These are phyloP conservation scores for Saguinus imperator DNA, from an alignment of 2,113 vertebrate genomes.

Conservation along the genomic window DNA sequence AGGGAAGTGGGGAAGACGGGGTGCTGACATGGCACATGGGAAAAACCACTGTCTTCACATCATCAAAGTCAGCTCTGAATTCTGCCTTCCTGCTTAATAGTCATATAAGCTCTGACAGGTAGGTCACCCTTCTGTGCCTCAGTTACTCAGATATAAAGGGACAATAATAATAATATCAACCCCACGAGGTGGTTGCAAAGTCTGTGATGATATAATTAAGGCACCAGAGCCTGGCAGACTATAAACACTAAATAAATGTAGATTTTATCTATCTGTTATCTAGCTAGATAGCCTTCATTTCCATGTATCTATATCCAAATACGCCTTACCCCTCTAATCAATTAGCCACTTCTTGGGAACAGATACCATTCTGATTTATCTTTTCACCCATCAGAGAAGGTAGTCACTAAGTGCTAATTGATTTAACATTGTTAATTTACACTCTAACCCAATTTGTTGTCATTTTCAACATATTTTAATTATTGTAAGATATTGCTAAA, in stretches of 20 bases:
- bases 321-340: neutral
- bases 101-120: rapidly evolving
- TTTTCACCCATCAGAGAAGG: neutral
- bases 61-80: neutral
- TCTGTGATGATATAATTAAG: neutral
- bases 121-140: neutral
- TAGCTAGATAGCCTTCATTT: neutral
- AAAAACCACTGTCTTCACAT: rapidly evolving
- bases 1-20: rapidly evolving
- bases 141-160: neutral
- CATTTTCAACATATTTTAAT: neutral
- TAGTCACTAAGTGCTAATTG: neutral
- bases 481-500: neutral
- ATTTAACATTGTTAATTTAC: slow-evolving; percentile 12
- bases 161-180: no score
- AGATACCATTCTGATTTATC: neutral
- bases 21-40: rapidly evolving
- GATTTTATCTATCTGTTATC: neutral
- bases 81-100: neutral
- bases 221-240: neutral
- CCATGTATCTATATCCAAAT: neutral
- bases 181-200: rapidly evolving
- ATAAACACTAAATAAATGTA: rapidly evolving
- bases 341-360: neutral
- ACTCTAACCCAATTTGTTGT: neutral